Evolutionary conservation across 2,888 invertebrate species (phyloP), one percentile per base, ranked within the genome.

Genomic region (Tillus elongatus): DNA sequence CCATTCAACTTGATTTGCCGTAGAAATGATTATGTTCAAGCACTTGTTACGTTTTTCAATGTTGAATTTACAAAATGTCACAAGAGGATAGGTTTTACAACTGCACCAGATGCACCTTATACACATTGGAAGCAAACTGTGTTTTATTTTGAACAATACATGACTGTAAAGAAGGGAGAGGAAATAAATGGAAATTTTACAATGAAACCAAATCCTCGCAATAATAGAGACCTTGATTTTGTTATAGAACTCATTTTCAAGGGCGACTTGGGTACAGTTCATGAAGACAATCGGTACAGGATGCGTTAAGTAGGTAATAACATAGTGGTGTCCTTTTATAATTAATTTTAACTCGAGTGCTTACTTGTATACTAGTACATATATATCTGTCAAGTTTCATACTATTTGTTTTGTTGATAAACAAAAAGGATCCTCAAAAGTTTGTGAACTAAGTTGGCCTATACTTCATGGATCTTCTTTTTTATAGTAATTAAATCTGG

Each of bases 91-190:
- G 96, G 97, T 13, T 98, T 98, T 70, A 96, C 95, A 57, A 98
- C 98, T 39, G 92, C 92, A 1, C 98, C 98, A 0, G 97, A 97
- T 62, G 86, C 91, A 1, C 88, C 89, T 15, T 97, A 98, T 68
- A 99, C 98, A 13, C 98, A 99, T 67, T 99, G 98, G 98, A 99
- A 99, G 66, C 95, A 96, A 67, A 77, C 77, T 4, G 97, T 99
- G 34, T 98, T 99, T 71, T 98, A 98, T 66, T 82, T 97, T 54
- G 88, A 93, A 59, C 93, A 97, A 54, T 92, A 91, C 58, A 79
- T 98, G 73, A 98, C 98, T 2, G 92, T 91, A 19, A 96, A 96
- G 64, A 90, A 91, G 57, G 82, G 82, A 37, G 98, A 99, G 64
- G 92, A 92, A 63, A 82, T 98, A 40, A 79, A 75, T 35, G 98